phyloP scores from a whole-genome alignment of 2,797 vertebrate species.

The Poeciliopsis turneri region DNA sequence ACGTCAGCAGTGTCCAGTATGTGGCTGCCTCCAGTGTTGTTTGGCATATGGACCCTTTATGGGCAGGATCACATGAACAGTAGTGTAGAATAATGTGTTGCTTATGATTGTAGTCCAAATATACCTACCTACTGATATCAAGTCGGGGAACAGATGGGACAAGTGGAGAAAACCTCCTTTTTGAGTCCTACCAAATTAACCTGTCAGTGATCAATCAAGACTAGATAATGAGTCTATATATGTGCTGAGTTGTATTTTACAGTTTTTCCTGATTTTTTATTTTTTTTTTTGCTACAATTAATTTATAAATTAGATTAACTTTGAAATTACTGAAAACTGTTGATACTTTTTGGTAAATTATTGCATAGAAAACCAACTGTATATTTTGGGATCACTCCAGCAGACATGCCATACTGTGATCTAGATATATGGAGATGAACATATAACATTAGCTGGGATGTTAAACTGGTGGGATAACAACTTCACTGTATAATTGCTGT shows the following conservation, averaged over 20 bases:
- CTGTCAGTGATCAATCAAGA: not conserved
- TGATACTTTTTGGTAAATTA: not conserved
- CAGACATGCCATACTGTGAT: not conserved
- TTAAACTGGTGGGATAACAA: not conserved
- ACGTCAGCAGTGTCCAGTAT: conserved; percentile 25
- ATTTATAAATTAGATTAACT: not conserved
- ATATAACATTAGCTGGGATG: not conserved
- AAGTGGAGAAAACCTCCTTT: not conserved
- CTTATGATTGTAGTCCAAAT: not conserved
- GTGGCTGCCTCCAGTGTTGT: conserved; percentile 16
- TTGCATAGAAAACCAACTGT: not conserved
- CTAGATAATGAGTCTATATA: not conserved
- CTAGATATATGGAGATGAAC: not conserved
- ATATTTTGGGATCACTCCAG: not conserved
- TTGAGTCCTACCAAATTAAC: not conserved
- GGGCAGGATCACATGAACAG: conserved; percentile 26
- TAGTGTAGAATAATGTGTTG: conserved; percentile 15
- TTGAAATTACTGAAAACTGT: not conserved
- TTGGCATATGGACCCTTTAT: conserved; percentile 36
- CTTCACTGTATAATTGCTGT: not conserved
- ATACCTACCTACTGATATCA: not conserved
- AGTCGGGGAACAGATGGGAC: not conserved
- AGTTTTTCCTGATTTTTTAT: not conserved
- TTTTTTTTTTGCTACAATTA: not conserved
- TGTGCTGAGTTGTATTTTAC: not conserved